These are phyloP conservation scores for Cnemophilus loriae DNA, from an alignment of 2,113 vertebrate species.

Conservation along the genomic window DNA sequence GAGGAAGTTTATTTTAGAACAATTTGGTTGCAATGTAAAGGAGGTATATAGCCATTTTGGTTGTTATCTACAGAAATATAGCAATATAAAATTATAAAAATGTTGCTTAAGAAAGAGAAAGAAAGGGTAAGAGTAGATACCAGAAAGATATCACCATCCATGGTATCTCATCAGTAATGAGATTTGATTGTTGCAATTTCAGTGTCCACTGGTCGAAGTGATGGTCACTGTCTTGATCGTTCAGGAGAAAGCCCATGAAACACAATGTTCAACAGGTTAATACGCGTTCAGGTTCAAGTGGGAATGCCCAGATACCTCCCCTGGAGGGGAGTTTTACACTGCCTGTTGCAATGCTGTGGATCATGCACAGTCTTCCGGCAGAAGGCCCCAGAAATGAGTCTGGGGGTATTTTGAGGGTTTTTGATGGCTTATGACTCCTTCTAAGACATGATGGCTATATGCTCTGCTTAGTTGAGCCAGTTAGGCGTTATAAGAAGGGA, in stretches of 20 bases:
- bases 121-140: background rate
- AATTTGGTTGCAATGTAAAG: background rate
- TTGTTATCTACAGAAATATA: background rate
- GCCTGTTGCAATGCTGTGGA: background rate
- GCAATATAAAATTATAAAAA: background rate
- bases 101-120: background rate
- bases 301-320: background rate
- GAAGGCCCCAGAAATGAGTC: background rate
- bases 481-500: background rate
- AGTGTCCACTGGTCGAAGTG: background rate
- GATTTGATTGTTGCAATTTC: background rate
- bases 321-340: background rate
- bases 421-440: background rate
- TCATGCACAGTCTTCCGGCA: background rate
- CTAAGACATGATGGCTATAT: background rate
- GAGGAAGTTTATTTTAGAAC: background rate
- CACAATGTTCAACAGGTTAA: background rate
- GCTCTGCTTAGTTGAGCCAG: background rate
- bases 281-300: background rate
- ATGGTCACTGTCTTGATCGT: background rate
- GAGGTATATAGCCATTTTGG: background rate
- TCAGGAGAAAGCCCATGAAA: background rate
- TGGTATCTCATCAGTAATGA: background rate
- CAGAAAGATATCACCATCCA: background rate
- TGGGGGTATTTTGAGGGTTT: background rate